A percentile compares a stretch with the other conserved stretches of the same genome.
Evolutionary conservation across 1,140 invertebrate species (phyloP).

Genomic region (Zeugodacus cucurbitae): DNA sequence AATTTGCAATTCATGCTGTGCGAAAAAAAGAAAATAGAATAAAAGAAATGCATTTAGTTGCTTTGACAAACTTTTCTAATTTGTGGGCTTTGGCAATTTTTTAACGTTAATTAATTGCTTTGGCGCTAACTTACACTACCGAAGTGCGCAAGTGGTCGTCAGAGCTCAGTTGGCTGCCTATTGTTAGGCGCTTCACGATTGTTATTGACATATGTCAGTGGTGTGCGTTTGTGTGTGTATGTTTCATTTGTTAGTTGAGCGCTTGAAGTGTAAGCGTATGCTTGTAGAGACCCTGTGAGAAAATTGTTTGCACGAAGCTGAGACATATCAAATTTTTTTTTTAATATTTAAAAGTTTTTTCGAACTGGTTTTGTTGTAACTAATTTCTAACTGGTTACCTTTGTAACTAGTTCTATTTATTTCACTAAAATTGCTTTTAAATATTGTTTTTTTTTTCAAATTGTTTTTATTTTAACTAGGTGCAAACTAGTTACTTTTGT

Average conservation of each 20-base stretch:
- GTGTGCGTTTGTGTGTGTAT: not conserved
- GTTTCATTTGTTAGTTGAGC: not conserved
- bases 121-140: not conserved
- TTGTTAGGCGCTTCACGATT: not conserved
- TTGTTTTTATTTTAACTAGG: not conserved
- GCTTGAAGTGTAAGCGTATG: not conserved
- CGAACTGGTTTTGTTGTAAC: not conserved
- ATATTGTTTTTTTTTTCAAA: too few relatives aligned
- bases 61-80: conserved; percentile 9
- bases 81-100: conserved; percentile 2
- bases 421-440: too few relatives aligned
- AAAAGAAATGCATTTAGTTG: not conserved
- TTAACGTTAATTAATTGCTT: conserved; percentile 25
- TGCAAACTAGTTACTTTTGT: not conserved
- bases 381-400: not conserved
- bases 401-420: not conserved
- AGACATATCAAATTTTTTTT: too few relatives aligned
- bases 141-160: not conserved
- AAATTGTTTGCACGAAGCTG: not conserved
- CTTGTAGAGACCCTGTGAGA: not conserved
- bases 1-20: not conserved
- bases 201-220: not conserved
- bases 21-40: too few relatives aligned
- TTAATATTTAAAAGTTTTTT: too few relatives aligned
- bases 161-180: not conserved